Conservation (phyloP, 2,888 invertebrate species). For the Aquatica leii region DNA sequence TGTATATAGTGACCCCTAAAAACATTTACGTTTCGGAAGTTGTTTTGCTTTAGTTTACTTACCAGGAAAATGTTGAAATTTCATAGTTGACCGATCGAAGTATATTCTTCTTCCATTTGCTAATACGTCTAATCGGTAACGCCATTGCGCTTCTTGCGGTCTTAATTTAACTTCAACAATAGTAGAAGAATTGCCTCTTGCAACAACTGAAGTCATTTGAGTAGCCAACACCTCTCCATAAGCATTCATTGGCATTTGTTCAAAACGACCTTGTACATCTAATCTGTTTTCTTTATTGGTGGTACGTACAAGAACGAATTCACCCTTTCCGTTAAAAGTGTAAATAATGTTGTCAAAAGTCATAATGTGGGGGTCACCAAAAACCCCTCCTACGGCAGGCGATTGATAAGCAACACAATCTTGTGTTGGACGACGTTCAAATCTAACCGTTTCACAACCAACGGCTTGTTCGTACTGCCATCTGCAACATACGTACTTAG, state of each 20-base stretch:
- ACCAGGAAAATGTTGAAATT: conserved; percentile 92
- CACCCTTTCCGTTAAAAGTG: conserved; percentile 95
- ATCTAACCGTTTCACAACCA: conserved; percentile 93
- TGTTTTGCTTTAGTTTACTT: conserved; percentile 40
- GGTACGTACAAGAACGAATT: conserved; percentile 84
- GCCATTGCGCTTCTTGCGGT: conserved; percentile 86
- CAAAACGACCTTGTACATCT: conserved; percentile 89
- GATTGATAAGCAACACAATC: conserved; percentile 96
- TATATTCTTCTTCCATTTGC: conserved; percentile 85
- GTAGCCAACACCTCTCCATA: conserved; percentile 83
- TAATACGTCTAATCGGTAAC: conserved; percentile 90
- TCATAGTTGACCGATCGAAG: conserved; percentile 87
- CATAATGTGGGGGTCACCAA: conserved; percentile 93
- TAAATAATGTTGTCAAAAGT: conserved; percentile 92
- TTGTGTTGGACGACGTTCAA: conserved; percentile 91
- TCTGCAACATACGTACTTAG: conserved; percentile 92
- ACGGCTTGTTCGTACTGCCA: conserved; percentile 93
- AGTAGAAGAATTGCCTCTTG: conserved; percentile 85
- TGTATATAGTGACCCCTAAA: conserved; percentile 89
- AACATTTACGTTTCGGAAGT: neutral
- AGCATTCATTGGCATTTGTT: conserved; percentile 77
- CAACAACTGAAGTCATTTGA: conserved; percentile 81
- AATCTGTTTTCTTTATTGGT: conserved; percentile 78
- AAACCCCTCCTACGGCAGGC: conserved; percentile 85
- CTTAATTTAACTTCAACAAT: conserved; percentile 87